Conservation (phyloP, 1,140 invertebrate genomes). For the Colletes latitarsis region DNA sequence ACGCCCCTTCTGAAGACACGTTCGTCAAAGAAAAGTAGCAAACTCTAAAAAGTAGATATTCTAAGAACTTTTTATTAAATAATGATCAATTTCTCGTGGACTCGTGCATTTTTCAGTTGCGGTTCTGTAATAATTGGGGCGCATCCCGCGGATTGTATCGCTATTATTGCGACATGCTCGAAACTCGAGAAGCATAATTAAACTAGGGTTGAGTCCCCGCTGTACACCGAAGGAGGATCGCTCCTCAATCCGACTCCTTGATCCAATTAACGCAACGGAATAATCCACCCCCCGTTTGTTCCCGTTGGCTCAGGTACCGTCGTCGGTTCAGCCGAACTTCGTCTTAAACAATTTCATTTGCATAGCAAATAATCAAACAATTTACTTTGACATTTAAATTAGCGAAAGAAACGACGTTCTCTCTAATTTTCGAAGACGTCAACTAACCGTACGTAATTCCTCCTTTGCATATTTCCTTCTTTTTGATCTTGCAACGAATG, state of each 20-base stretch:
- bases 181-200: slow-evolving; percentile 68
- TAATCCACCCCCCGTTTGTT: slow-evolving; percentile 60
- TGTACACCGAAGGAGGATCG: slow-evolving; percentile 50
- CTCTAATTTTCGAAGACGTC: slow-evolving; percentile 71
- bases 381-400: slow-evolving; percentile 80
- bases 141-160: slow-evolving; percentile 52
- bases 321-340: slow-evolving; percentile 63
- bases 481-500: neutral
- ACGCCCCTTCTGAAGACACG: no score
- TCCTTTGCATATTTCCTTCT: slow-evolving; percentile 59
- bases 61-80: no score
- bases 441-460: slow-evolving; percentile 69
- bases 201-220: slow-evolving; percentile 61
- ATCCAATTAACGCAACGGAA: slow-evolving; percentile 73
- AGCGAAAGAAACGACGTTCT: slow-evolving; percentile 56
- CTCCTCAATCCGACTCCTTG: slow-evolving; percentile 68
- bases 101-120: neutral
- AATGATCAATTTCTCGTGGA: no score
- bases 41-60: no score
- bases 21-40: no score
- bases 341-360: slow-evolving; percentile 80
- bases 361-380: slow-evolving; percentile 81
- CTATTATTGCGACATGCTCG: slow-evolving; percentile 65
- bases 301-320: slow-evolving; percentile 50
- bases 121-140: slow-evolving; percentile 18